phyloP scores from a whole-genome alignment of 2,113 vertebrate species.

The Oryzias javanicus region DNA sequence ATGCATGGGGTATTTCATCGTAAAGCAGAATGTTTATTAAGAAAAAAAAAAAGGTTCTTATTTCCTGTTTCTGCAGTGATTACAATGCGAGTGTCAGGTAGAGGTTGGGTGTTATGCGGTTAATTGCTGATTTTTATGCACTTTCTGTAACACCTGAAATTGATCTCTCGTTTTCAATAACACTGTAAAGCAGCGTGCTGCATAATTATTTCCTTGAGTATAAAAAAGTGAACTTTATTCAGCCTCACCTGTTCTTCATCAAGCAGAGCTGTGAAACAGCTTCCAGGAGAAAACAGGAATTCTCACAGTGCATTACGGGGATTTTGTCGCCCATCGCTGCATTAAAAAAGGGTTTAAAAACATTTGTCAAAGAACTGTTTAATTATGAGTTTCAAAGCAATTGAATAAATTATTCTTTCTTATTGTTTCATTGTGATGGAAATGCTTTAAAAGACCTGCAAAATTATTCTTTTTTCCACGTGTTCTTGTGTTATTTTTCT shows the following conservation, averaged over 20 bases:
- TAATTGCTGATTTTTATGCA: constrained; percentile 74
- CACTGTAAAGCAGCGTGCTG: constrained; percentile 63
- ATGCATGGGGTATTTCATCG: constrained; percentile 31
- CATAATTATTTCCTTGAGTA: constrained; percentile 63
- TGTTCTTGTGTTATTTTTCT: too few species aligned
- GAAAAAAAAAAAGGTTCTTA: constrained; percentile 49
- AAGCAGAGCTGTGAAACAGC: constrained; percentile 62
- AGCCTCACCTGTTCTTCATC: constrained; percentile 56
- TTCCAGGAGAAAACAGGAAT: constrained; percentile 53
- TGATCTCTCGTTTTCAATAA: constrained; percentile 64
- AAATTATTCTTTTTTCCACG: too few species aligned
- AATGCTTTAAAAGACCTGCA: background rate
- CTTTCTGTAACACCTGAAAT: constrained; percentile 67
- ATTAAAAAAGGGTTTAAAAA: constrained; percentile 59
- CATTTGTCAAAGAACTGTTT: constrained; percentile 55
- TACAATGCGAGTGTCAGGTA: constrained; percentile 54
- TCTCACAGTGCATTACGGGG: constrained; percentile 52
- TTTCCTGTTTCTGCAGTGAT: constrained; percentile 50
- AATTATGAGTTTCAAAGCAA: constrained; percentile 54
- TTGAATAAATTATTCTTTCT: constrained; percentile 63
- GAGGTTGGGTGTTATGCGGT: constrained; percentile 64
- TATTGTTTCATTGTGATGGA: constrained; percentile 47
- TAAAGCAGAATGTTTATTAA: constrained; percentile 32
- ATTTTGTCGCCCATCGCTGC: constrained; percentile 53
- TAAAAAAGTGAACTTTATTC: constrained; percentile 63